These are phyloP conservation scores for Galeopsomyia nigrocyanea DNA, from an alignment of 2,888 invertebrate genomes.

Conservation along the genomic window DNA sequence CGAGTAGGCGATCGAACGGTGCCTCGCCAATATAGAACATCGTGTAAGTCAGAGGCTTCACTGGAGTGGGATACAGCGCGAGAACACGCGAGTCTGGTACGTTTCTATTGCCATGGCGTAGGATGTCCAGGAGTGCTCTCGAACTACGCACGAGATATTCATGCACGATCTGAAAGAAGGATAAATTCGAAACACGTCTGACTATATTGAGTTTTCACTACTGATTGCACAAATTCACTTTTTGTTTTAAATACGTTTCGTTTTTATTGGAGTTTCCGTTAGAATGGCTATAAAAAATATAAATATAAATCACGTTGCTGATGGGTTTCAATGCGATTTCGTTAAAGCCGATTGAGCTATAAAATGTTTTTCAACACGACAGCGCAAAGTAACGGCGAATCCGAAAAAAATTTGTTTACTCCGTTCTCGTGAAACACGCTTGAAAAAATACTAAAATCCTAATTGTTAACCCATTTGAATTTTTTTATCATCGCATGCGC, in stretches of 20 bases:
- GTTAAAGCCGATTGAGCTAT: too few relatives aligned
- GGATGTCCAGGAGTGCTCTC: constrained; percentile 75
- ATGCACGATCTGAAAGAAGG: constrained; percentile 73
- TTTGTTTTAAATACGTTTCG: too few relatives aligned
- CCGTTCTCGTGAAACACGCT: not conserved
- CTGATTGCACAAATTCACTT: not conserved
- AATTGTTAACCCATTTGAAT: not conserved
- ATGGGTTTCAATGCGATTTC: too few relatives aligned
- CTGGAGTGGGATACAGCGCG: constrained; percentile 41
- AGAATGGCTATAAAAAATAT: too few relatives aligned
- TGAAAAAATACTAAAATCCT: constrained; percentile 1
- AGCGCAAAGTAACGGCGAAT: too few relatives aligned
- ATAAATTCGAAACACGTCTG: not conserved
- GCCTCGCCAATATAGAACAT: constrained; percentile 85
- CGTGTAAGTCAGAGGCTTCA: constrained; percentile 75
- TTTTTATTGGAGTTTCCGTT: too few relatives aligned
- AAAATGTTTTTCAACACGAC: too few relatives aligned
- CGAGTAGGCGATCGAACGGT: constrained; percentile 79
- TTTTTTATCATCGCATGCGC: not conserved
- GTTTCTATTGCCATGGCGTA: constrained; percentile 64
- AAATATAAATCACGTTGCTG: too few relatives aligned
- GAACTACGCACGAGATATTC: constrained; percentile 79
- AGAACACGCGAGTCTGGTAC: constrained; percentile 25
- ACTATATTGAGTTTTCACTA: not conserved
- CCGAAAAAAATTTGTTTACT: too few relatives aligned